phyloP scores from a whole-genome alignment of 1,140 invertebrate genomes.

The Bathynomus jamesi region DNA sequence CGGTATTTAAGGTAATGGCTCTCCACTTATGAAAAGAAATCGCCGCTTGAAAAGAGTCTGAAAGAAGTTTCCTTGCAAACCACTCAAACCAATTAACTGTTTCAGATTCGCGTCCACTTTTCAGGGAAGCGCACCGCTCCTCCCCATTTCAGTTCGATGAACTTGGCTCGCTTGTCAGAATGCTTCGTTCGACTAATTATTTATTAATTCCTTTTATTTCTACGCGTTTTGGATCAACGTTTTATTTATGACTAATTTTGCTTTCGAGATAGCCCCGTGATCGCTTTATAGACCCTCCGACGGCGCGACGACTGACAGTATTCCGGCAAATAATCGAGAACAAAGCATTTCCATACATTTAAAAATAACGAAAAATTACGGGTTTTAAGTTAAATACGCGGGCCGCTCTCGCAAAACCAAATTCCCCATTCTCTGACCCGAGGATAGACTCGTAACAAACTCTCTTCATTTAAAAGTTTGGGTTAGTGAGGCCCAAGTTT shows the following conservation, averaged over 20 bases:
- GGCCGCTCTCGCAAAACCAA: not conserved
- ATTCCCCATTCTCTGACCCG: not conserved
- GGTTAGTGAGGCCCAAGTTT: not conserved
- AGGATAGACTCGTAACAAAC: not conserved
- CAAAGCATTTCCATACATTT: not conserved
- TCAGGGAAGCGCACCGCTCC: no score
- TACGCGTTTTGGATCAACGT: no score
- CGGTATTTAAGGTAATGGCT: slow-evolving; percentile 6
- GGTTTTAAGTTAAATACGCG: not conserved
- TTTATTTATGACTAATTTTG: no score
- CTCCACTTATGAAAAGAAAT: slow-evolving; percentile 11
- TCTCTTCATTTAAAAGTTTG: slow-evolving; percentile 1
- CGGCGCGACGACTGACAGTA: no score
- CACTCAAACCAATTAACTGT: slow-evolving; percentile 10
- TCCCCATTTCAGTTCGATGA: no score
- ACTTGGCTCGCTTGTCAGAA: no score
- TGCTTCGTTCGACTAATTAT: no score
- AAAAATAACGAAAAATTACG: not conserved
- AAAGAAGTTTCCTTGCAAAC: slow-evolving; percentile 6
- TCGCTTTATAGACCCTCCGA: no score
- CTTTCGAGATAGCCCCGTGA: no score
- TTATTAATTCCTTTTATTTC: no score
- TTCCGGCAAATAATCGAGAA: not conserved
- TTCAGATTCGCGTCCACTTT: not conserved
- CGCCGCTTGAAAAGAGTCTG: not conserved